A percentile compares a stretch with the other conserved stretches of the same genome.
These are phyloP conservation scores for Choloepus didactylus DNA, from an alignment of 2,797 vertebrate species.

Conservation along the genomic window DNA sequence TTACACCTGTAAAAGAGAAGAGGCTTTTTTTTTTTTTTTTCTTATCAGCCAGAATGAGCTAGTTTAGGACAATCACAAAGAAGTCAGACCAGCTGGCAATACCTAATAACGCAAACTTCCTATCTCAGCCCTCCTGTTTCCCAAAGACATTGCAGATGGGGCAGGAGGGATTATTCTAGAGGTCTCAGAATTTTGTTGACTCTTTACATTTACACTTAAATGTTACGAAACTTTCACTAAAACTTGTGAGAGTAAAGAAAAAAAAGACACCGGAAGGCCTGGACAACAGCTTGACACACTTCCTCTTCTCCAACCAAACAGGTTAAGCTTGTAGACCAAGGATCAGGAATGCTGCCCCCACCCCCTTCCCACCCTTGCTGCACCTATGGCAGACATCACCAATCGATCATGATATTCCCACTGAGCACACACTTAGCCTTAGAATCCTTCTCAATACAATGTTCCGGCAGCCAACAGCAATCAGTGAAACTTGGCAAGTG, in stretches of 20 bases:
- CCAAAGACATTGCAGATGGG: constrained; percentile 80
- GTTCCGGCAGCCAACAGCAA: constrained; percentile 66
- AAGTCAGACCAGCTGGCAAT: constrained; percentile 82
- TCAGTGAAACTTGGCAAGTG: constrained; percentile 73
- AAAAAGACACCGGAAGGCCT: background rate
- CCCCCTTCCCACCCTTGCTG: background rate
- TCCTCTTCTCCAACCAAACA: background rate
- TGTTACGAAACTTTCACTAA: constrained; percentile 59
- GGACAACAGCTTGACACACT: background rate
- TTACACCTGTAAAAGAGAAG: constrained; percentile 84
- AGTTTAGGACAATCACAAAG: constrained; percentile 82
- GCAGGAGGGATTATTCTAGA: constrained; percentile 67
- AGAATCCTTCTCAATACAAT: constrained; percentile 40
- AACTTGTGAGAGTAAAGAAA: constrained; percentile 42
- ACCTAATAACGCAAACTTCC: constrained; percentile 82
- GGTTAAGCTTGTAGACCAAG: background rate
- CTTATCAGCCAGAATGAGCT: constrained; percentile 81
- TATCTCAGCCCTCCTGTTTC: constrained; percentile 78
- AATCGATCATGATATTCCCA: constrained; percentile 71
- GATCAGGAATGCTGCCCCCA: background rate
- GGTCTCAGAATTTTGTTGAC: constrained; percentile 79
- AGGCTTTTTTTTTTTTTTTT: constrained; percentile 65
- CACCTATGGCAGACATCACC: constrained; percentile 69
- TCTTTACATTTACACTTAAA: constrained; percentile 65
- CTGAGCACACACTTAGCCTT: constrained; percentile 65